These are phyloP conservation scores for Notechis scutatus DNA, from an alignment of 2,113 vertebrate genomes.

Conservation along the genomic window DNA sequence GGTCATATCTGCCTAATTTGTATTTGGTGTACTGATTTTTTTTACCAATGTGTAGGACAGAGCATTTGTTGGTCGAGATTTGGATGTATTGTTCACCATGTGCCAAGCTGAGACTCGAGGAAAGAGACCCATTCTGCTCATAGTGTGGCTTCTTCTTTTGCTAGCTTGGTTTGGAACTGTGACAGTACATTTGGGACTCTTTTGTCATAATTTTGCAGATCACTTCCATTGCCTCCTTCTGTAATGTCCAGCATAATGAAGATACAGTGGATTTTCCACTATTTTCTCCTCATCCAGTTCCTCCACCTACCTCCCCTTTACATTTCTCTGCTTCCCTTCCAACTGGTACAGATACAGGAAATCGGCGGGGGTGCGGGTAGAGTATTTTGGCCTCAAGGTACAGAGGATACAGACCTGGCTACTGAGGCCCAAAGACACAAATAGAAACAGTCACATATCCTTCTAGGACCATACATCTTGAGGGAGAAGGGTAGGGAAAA, in stretches of 20 bases:
- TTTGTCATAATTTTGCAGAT: background rate
- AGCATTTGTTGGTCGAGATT: too few relatives aligned
- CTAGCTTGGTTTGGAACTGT: too few relatives aligned
- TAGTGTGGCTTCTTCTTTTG: too few relatives aligned
- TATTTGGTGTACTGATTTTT: too few relatives aligned
- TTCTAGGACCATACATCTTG: background rate
- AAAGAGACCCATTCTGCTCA: too few relatives aligned
- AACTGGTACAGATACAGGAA: background rate
- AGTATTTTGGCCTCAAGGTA: background rate
- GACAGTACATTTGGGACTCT: background rate
- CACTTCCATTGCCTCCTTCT: background rate
- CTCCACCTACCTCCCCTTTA: background rate
- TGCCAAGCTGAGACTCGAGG: too few relatives aligned
- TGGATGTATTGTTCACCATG: too few relatives aligned
- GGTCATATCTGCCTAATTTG: too few relatives aligned
- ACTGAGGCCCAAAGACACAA: background rate
- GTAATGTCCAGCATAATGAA: background rate
- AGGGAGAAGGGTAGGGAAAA: background rate
- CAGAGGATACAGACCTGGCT: background rate
- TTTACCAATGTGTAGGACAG: too few relatives aligned
- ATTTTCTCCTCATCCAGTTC: too few relatives aligned
- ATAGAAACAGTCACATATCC: background rate
- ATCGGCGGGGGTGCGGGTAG: background rate
- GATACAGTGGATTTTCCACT: background rate
- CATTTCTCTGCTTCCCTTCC: background rate